phyloP scores from a whole-genome alignment of 1,140 invertebrate genomes.

The Drosophila tsacasi region DNA sequence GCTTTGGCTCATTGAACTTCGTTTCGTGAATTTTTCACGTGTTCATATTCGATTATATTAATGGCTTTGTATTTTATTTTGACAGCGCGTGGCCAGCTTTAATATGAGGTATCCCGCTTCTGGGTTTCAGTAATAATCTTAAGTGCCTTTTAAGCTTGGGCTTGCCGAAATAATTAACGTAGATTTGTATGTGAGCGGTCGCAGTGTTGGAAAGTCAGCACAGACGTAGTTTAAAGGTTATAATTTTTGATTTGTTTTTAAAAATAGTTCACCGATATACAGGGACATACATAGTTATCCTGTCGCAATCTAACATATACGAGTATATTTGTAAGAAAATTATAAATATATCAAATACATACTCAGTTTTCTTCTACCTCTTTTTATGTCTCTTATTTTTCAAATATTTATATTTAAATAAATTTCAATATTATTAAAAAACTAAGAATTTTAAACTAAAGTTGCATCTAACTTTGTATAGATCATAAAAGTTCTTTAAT shows the following conservation, averaged over 20 bases:
- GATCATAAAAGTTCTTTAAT: no score
- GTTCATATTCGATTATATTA: conserved; percentile 5
- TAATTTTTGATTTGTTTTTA: neutral
- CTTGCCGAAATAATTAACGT: neutral
- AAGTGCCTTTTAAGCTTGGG: conserved; percentile 7
- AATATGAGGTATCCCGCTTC: neutral
- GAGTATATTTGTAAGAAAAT: neutral
- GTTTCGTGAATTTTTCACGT: conserved; percentile 7
- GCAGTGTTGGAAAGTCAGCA: neutral
- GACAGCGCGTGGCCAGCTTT: conserved; percentile 1
- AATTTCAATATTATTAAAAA: neutral
- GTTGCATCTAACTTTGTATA: no score
- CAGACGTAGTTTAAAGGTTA: no score
- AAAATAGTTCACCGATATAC: neutral
- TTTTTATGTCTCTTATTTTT: no score
- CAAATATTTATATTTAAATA: neutral
- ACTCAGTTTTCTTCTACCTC: neutral
- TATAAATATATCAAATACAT: neutral
- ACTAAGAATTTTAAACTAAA: no score
- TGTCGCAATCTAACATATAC: neutral
- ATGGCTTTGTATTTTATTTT: neutral
- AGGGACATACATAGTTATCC: neutral
- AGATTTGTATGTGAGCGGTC: neutral
- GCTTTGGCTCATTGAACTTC: conserved; percentile 40
- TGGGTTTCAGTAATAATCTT: neutral